A percentile compares a stretch with the other conserved stretches of the same genome.
Evolutionary conservation across 2,888 invertebrate genomes (phyloP).

Genomic region (Cryptophagus acutangulus): DNA sequence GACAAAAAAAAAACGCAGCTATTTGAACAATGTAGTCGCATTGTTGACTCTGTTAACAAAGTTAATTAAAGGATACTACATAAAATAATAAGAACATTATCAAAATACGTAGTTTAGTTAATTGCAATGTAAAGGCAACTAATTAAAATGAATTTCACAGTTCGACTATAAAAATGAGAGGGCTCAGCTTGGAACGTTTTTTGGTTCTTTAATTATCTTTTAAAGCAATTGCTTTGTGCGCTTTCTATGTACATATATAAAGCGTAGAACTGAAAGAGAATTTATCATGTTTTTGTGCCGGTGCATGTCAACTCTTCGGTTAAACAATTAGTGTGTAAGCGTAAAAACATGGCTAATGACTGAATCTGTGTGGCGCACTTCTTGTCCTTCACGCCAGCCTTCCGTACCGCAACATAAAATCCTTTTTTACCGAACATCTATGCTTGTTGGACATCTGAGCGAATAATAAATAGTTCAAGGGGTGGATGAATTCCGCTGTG

Average conservation of each 20-base stretch:
- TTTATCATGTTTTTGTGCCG: neutral
- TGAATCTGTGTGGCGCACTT: slow-evolving; percentile 4
- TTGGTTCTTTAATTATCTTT: slow-evolving; percentile 20
- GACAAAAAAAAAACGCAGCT: too few relatives aligned
- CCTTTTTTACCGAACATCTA: slow-evolving; percentile 5
- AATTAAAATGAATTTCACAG: slow-evolving; percentile 1
- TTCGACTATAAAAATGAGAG: slow-evolving; percentile 1
- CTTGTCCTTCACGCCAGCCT: neutral
- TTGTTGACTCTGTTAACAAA: slow-evolving; percentile 1
- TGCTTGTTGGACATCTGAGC: slow-evolving; percentile 4
- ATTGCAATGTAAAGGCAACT: neutral
- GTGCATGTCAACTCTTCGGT: neutral
- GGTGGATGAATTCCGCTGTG: too few relatives aligned
- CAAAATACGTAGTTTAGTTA: neutral
- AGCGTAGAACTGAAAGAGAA: too few relatives aligned
- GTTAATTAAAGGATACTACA: slow-evolving; percentile 1
- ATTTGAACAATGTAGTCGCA: neutral
- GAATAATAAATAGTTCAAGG: too few relatives aligned
- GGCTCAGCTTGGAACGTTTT: neutral
- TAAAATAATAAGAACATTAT: too few relatives aligned
- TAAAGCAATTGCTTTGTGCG: slow-evolving; percentile 13
- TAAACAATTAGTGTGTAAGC: neutral
- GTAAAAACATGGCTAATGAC: slow-evolving; percentile 6
- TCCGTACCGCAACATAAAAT: slow-evolving; percentile 5
- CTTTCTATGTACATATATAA: too few relatives aligned